Evolutionary conservation across 92 coral and sea anemone genomes (phyloP).

Genomic region (Epizoanthus ramosus): DNA sequence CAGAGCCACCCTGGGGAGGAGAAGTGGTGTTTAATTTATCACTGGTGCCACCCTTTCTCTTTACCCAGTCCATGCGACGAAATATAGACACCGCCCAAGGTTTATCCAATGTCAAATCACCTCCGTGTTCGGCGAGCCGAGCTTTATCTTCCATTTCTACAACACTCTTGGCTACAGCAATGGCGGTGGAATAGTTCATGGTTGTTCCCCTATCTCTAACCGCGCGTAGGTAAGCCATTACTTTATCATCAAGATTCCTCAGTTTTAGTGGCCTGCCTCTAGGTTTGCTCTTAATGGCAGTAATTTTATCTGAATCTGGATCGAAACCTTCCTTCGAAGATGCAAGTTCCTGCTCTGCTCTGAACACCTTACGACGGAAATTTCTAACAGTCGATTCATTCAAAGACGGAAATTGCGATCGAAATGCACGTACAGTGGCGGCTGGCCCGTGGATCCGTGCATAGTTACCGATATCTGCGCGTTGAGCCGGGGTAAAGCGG

Average conservation of each 20-base stretch:
- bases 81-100: conserved; percentile 47
- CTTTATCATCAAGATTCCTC: conserved; percentile 43
- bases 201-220: conserved; percentile 33
- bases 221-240: conserved; percentile 41
- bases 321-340: conserved; percentile 4
- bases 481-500: conserved; percentile 40
- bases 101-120: conserved; percentile 35
- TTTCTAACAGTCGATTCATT: conserved; percentile 49
- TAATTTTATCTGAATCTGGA: conserved; percentile 18
- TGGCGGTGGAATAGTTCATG: conserved; percentile 35
- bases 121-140: conserved; percentile 49
- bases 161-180: conserved; percentile 44
- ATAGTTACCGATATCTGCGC: conserved; percentile 47
- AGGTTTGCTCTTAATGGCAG: conserved; percentile 43
- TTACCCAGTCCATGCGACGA: conserved; percentile 42
- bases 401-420: conserved; percentile 40
- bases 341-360: conserved; percentile 28
- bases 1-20: neutral
- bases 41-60: neutral
- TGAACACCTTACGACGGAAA: conserved; percentile 40
- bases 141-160: conserved; percentile 40
- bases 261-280: conserved; percentile 47
- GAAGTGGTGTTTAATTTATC: neutral
- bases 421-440: conserved; percentile 26
- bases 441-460: conserved; percentile 39